Base-by-base conservation (phyloP, 2,888 invertebrate genomes). In the Uropetala carovei region DNA sequence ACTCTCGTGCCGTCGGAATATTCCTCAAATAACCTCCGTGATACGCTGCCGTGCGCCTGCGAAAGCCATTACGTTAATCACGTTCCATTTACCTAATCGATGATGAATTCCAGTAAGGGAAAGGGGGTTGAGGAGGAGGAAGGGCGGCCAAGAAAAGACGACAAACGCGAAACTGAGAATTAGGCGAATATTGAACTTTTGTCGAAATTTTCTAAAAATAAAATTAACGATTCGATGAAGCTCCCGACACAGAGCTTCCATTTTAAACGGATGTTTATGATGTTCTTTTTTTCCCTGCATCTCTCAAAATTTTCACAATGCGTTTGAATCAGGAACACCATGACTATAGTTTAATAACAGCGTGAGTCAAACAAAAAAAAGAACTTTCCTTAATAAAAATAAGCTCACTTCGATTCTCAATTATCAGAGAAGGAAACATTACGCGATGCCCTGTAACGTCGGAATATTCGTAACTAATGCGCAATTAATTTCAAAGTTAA, bases 51-150 rank as follows among this genome's bases (percentile, higher is more conserved):
- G 86, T 60, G 57, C 58, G 58, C 22, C 57, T 58, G 60, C 18
- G 64, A 30, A 43, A 89, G 56, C 89, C 89, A 89, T 89, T 89
- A 89, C 9, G 64, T 18, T 89, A 89, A 89, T 89, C 89, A 68
- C 89, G n/a, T 68, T 68, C 43, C 64, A 22, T 86, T 64, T 60
- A 14, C 27, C n/a, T 64, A 89, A 89, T 89, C 89, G 89, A 89
- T 89, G 68, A n/a, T 5, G 0, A 86, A 16, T 10, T 16, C 18
- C 11, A 57, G 18, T 56, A 10, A 56, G 11, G n/a, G 8, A n/a
- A 11, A 83, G 57, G 57, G 27, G 57, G 83, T 3, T 11, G 43
- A 43, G n/a, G 43, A 43, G 43, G 43, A 5, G 13, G 13, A 10
- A 75, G 11, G 27, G 22, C 22, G 22, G 22, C 2, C 22, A 1